Evolutionary conservation across 2,113 vertebrate genomes (phyloP).

Genomic region (Poeciliopsis prolifica): DNA sequence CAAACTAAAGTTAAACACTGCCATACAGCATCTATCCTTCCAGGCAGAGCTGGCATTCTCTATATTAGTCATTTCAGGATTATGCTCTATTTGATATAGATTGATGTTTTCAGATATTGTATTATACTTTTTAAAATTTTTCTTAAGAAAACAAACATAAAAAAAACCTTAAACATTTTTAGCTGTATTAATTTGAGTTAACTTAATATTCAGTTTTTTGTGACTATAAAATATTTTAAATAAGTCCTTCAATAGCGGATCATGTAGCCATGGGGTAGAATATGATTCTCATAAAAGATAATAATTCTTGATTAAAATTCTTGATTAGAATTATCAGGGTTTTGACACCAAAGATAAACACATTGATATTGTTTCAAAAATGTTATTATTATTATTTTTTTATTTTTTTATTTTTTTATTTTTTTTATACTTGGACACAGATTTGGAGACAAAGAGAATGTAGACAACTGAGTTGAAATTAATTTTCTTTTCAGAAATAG

Average conservation of each 20-base stretch:
- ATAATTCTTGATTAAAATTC: background rate
- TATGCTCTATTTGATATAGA: constrained; percentile 31
- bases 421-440: too few relatives aligned
- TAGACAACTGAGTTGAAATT: too few relatives aligned
- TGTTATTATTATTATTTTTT: too few relatives aligned
- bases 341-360: too few relatives aligned
- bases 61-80: constrained; percentile 40
- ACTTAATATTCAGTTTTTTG: background rate
- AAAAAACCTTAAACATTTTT: background rate
- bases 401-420: too few relatives aligned
- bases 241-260: background rate
- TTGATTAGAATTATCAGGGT: background rate
- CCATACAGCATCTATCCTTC: constrained; percentile 22
- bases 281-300: background rate
- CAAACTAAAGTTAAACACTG: constrained; percentile 3
- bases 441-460: too few relatives aligned
- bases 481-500: too few relatives aligned
- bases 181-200: background rate
- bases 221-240: background rate
- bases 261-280: background rate
- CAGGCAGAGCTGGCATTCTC: constrained; percentile 26
- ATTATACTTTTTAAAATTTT: constrained; percentile 8
- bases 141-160: background rate
- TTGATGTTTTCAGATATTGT: constrained; percentile 20
- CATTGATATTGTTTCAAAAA: too few relatives aligned